phyloP scores from a whole-genome alignment of 2,797 vertebrate species.

The Poecilia velifera region DNA sequence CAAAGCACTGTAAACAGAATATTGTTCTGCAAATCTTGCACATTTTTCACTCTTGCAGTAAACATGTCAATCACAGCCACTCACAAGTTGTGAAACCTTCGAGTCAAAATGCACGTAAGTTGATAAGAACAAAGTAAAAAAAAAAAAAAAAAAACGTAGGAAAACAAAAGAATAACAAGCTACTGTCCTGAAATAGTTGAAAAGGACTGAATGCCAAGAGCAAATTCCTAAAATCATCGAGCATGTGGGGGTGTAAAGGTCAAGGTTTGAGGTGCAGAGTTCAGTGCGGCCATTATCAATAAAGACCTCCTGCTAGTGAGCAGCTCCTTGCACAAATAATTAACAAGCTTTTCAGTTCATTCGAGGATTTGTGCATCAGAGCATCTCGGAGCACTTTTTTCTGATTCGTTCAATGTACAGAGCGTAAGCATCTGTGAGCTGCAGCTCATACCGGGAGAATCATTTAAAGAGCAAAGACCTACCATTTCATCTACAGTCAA shows the following conservation, averaged over 20 bases:
- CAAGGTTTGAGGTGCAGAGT: conserved; percentile 75
- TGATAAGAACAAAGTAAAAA: not conserved
- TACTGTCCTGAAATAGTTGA: conserved; percentile 45
- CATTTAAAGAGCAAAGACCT: conserved; percentile 31
- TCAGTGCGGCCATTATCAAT: conserved; percentile 70
- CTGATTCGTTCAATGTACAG: conserved; percentile 44
- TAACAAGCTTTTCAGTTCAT: conserved; percentile 60
- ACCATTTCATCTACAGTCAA: conserved; percentile 32
- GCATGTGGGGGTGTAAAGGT: conserved; percentile 66
- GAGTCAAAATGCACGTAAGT: not conserved
- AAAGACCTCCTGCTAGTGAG: conserved; percentile 63
- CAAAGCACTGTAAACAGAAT: not conserved
- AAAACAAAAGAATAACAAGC: not conserved
- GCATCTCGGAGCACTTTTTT: conserved; percentile 33
- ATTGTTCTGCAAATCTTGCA: not conserved
- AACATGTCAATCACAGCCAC: not conserved
- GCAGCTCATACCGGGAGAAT: conserved; percentile 8
- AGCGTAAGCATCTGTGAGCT: conserved; percentile 41
- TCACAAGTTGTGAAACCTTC: not conserved
- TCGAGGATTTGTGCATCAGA: conserved; percentile 20
- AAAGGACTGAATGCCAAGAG: conserved; percentile 55
- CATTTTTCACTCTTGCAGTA: not conserved
- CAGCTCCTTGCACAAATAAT: conserved; percentile 68
- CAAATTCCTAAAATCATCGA: conserved; percentile 72
- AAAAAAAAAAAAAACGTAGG: not conserved